Conservation (phyloP, 1,140 invertebrate genomes). For the Oryctes rhinoceros region DNA sequence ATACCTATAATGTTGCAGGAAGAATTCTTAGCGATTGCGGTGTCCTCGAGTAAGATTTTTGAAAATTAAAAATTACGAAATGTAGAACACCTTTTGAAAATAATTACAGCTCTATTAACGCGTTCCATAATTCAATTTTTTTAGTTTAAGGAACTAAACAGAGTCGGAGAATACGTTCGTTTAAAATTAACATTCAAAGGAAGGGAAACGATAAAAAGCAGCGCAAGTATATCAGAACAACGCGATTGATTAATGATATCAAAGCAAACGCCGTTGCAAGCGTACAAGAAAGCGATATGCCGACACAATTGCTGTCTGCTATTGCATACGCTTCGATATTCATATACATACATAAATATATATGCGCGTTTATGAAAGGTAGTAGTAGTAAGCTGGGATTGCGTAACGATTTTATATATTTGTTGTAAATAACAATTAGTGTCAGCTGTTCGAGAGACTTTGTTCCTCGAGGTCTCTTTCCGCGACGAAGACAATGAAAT, state of each 20-base stretch:
- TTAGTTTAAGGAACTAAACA: too few relatives aligned
- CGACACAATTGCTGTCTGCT: not conserved
- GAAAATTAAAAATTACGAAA: too few relatives aligned
- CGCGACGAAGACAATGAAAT: not conserved
- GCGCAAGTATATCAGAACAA: not conserved
- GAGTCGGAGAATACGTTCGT: too few relatives aligned
- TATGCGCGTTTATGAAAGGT: not conserved
- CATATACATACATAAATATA: not conserved
- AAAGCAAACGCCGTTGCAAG: not conserved
- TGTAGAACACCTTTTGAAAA: too few relatives aligned
- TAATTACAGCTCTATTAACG: too few relatives aligned
- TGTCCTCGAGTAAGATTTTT: too few relatives aligned
- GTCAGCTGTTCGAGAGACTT: constrained; percentile 13
- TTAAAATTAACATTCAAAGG: too few relatives aligned
- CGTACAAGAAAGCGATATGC: not conserved
- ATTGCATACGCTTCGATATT: not conserved
- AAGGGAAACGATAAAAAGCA: too few relatives aligned
- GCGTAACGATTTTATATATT: not conserved
- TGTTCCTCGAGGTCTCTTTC: not conserved
- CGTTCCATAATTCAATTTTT: too few relatives aligned
- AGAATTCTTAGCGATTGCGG: too few relatives aligned
- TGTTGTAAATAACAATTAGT: constrained; percentile 12
- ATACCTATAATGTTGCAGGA: too few relatives aligned
- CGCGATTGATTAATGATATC: not conserved
- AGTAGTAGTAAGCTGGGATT: not conserved